phyloP scores from a whole-genome alignment of 2,797 vertebrate species.

The Notolabrus celidotus region DNA sequence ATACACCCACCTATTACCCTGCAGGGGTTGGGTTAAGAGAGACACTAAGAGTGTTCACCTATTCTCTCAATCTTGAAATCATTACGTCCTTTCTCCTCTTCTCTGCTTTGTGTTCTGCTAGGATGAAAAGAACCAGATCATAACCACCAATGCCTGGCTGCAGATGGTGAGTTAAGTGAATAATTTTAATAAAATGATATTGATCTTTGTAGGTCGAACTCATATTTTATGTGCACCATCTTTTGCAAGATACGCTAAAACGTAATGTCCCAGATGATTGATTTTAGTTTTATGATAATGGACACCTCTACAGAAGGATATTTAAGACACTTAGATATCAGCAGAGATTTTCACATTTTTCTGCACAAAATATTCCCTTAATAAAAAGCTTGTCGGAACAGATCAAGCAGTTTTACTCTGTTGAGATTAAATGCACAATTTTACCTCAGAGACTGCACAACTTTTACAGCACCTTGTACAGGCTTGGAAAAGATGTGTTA shows the following conservation, averaged over 20 bases:
- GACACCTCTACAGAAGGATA: neutral
- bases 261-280: conserved; percentile 11
- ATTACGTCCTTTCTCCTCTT: conserved; percentile 11
- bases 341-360: conserved; percentile 9
- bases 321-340: neutral
- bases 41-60: neutral
- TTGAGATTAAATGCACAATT: neutral
- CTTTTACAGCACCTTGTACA: neutral
- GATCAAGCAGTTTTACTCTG: neutral
- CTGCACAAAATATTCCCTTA: neutral
- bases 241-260: conserved; percentile 6
- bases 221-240: conserved; percentile 1
- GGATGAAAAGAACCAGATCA: conserved; percentile 89
- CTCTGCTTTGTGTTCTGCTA: conserved; percentile 58
- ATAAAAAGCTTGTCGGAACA: neutral
- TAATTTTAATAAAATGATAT: conserved; percentile 38
- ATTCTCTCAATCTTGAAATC: conserved; percentile 4
- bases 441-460: neutral
- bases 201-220: conserved; percentile 26
- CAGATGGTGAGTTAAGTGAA: conserved; percentile 84
- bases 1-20: no score
- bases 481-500: neutral
- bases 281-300: conserved; percentile 16
- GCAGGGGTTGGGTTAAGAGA: neutral
- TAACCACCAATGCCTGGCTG: conserved; percentile 87